Conservation (phyloP, 1,140 invertebrate genomes). For the Ooceraea biroi region DNA sequence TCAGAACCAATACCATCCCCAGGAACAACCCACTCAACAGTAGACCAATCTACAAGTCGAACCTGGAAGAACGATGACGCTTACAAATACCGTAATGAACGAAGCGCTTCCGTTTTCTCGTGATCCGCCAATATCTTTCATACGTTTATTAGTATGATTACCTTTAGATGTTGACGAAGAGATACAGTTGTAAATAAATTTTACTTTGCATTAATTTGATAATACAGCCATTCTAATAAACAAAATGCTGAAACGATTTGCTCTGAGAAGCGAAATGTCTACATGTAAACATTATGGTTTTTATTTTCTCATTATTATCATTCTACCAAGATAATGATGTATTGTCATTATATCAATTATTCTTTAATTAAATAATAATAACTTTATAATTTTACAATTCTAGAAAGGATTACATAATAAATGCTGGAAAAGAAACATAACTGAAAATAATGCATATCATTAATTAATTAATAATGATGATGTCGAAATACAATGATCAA, state of each 20-base stretch:
- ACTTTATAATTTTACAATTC: too few relatives aligned
- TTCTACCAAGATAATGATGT: too few relatives aligned
- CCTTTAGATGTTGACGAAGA: neutral
- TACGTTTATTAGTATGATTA: neutral
- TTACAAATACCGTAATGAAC: neutral
- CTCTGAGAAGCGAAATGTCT: neutral
- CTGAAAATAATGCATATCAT: neutral
- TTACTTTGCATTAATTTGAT: neutral
- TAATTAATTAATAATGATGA: slow-evolving; percentile 25
- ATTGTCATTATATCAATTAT: too few relatives aligned
- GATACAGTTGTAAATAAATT: slow-evolving; percentile 1
- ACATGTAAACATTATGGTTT: too few relatives aligned
- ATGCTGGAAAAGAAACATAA: too few relatives aligned
- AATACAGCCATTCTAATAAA: neutral
- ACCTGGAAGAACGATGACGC: slow-evolving; percentile 79
- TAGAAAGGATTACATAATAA: too few relatives aligned
- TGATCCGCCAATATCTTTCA: slow-evolving; percentile 19
- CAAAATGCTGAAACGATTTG: neutral
- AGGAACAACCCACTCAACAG: slow-evolving; percentile 74
- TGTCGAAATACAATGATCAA: neutral
- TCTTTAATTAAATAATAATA: too few relatives aligned
- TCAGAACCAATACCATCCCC: slow-evolving; percentile 80
- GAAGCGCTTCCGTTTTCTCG: slow-evolving; percentile 19
- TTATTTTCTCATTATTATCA: too few relatives aligned
- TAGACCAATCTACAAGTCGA: slow-evolving; percentile 78